Base-by-base conservation (phyloP, 2,888 invertebrate genomes). In the Leptura quadrifasciata region DNA sequence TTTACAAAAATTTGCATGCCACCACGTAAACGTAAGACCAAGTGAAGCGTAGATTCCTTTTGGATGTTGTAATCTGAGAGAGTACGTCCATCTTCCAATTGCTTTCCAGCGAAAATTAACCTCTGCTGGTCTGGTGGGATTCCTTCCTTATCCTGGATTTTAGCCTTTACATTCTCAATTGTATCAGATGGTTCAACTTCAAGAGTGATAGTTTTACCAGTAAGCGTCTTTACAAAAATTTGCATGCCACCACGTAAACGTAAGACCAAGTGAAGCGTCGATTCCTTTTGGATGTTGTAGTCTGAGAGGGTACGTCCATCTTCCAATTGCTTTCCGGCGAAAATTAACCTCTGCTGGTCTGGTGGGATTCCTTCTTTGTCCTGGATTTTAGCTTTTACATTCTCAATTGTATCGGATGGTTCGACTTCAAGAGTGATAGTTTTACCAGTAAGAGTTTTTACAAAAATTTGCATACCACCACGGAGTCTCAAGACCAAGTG, bases 381-480 rank as follows among this genome's bases (percentile, higher is more conserved):
- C 90, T 96, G 96, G 88, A 96, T 96, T 90, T 96, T 96, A 76
- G 95, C 94, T 90, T 97, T 97, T 82, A 97, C 97, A 94, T 97
- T 96, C 91, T 97, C 97, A 89, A 97, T 97, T 65, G 96, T 95
- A 88, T 97, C 97, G 0, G 95, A 95, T 68, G 97, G 94, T 90
- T 97, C 97, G 83, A 96, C 96, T 92, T 96, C 96, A 84, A 96
- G 93, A 87, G 96, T 96, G 91, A 97, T 96, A 90, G 97, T 97
- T 92, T 97, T 97, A 86, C 97, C 97, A 89, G 96, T 97, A 76
- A 97, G 92, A 88, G 97, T 97, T 90, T 97, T 97, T 79, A 97
- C 97, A 90, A 97, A 98, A 90, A 98, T 98, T 93, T 98, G 98
- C 97, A 98, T 98, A 90, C 97, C 95, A 92, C 98, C 98, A 89